These are phyloP conservation scores for Catamblyrhynchus diadema DNA, from an alignment of 2,797 vertebrate species.

Conservation along the genomic window DNA sequence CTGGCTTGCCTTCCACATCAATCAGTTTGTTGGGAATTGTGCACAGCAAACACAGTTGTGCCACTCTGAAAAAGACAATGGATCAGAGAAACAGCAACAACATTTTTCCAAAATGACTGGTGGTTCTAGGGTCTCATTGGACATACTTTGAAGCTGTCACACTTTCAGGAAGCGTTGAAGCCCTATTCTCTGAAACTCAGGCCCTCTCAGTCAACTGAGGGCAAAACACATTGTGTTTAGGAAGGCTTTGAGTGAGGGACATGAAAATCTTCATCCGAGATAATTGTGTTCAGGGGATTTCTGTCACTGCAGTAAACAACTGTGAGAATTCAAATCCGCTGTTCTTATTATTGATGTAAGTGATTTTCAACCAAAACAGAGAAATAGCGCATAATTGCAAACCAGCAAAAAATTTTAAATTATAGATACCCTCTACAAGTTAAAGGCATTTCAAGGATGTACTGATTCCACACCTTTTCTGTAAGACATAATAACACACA, in stretches of 20 bases:
- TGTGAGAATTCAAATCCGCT: not conserved
- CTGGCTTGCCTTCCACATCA: constrained; percentile 63
- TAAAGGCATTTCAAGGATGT: not conserved
- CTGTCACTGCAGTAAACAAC: constrained; percentile 40
- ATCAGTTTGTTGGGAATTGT: constrained; percentile 50
- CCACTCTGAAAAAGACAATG: constrained; percentile 65
- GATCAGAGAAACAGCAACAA: constrained; percentile 55
- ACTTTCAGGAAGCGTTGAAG: constrained; percentile 51
- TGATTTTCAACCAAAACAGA: not conserved
- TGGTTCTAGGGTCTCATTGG: constrained; percentile 63
- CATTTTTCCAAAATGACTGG: constrained; percentile 58
- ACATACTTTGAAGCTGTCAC: constrained; percentile 59
- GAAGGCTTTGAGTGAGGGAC: constrained; percentile 19
- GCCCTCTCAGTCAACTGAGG: constrained; percentile 55
- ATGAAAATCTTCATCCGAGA: constrained; percentile 26
- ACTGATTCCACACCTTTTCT: not conserved
- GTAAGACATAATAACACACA: not conserved
- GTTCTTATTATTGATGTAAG: not conserved
- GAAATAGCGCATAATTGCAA: not conserved
- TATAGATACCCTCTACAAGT: not conserved
- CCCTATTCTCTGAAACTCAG: constrained; percentile 48
- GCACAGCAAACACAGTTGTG: constrained; percentile 53
- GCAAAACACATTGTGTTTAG: constrained; percentile 59
- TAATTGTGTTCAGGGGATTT: constrained; percentile 43
- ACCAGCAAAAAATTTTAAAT: not conserved